Base-by-base conservation (phyloP, 2,888 invertebrate genomes). In the Synergus itoensis region DNA sequence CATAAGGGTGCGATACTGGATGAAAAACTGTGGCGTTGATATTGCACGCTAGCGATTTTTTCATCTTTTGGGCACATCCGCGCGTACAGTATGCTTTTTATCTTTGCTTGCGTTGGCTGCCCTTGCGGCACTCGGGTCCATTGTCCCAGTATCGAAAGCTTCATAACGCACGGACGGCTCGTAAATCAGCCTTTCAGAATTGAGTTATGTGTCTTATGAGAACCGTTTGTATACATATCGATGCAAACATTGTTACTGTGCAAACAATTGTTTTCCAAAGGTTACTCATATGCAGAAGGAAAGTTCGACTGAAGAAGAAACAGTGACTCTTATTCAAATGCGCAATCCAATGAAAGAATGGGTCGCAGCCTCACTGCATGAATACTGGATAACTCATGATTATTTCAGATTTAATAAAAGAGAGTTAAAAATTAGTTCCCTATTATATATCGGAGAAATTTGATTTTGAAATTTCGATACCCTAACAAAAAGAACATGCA, bases 301-400 rank as follows among this genome's bases (percentile, higher is more conserved):
- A 45, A 40, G n/a, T 11, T 57, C n/a, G 11, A 64, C n/a, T 64
- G 18, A n/a, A 73, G 53, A 73, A 53, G 48, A 73, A 73, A 48
- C 16, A n/a, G 28, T 21, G 16, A 48, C 69, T 80, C 80, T 79
- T 78, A 63, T 63, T 78, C 76, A 69, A 77, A 77, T 67, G 67
- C 65, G 69, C 76, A 43, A 18, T 9, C 16, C n/a, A 21, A 57
- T 48, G 14, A 28, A 73, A 41, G 73, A 40, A 18, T 45, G 18
- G n/a, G 12, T 60, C 12, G 21, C 60, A 53, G 53, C 21, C 18
- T 60, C 11, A 4, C 18, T 60, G 4, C 4, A 60, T 21, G 9
- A 16, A 14, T 48, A 14, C 12, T 48, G 14, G 14, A 43, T 11
- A 43, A 43, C 1, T 43, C 7, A 43, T 43, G 11, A 43, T 43